Conservation (phyloP, 2,113 vertebrate species). For the Excalfactoria chinensis region DNA sequence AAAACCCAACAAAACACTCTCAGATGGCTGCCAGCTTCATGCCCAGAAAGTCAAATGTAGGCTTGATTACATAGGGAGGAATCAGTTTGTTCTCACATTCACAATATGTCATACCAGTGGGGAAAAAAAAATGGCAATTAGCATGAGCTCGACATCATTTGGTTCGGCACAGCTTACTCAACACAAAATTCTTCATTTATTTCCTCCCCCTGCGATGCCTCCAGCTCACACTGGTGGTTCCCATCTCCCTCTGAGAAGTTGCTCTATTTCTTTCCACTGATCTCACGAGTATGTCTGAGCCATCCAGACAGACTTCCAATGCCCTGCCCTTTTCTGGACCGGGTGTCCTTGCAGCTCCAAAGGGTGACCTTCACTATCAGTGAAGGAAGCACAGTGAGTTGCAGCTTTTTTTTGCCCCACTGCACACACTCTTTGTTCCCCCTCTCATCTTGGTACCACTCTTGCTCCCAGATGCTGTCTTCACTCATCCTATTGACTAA, state of each 20-base stretch:
- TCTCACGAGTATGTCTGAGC: rapidly evolving
- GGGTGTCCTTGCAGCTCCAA: not conserved
- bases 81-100: conserved; percentile 27
- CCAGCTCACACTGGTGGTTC: not conserved
- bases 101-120: not conserved
- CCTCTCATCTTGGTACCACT: not conserved
- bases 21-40: not conserved
- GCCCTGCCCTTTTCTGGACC: not conserved
- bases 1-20: not conserved
- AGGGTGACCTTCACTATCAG: not conserved
- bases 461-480: not conserved
- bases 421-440: not conserved
- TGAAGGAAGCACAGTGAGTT: not conserved
- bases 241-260: not conserved
- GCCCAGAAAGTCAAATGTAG: not conserved
- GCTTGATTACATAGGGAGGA: not conserved
- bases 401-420: not conserved
- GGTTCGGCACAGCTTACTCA: conserved; percentile 25
- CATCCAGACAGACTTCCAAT: not conserved
- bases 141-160: not conserved
- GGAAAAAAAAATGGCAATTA: conserved; percentile 14
- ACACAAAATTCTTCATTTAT: conserved; percentile 14
- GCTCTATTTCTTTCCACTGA: not conserved
- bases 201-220: conserved; percentile 4
- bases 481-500: not conserved